Conservation (phyloP, 2,113 vertebrate species). For the Perognathus longimembris region DNA sequence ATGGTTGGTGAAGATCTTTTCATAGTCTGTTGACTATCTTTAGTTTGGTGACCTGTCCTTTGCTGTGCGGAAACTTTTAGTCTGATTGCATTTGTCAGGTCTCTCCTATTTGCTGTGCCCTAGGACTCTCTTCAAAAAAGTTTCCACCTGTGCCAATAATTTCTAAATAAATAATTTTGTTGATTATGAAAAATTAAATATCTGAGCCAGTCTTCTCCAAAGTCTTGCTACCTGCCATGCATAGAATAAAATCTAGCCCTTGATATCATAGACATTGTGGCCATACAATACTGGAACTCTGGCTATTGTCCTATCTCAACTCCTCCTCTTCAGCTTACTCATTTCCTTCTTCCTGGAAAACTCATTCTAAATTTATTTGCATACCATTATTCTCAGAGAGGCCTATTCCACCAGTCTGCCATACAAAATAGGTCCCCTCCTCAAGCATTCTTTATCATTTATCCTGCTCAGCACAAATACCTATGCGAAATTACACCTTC, state of each 20-base stretch:
- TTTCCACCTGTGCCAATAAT: too few species aligned
- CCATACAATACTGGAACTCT: accelerated
- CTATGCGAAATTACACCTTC: not conserved
- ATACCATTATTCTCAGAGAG: not conserved
- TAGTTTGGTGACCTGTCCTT: too few species aligned
- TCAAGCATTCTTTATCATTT: not conserved
- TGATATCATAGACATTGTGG: not conserved
- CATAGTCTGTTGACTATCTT: too few species aligned
- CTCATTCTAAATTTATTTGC: not conserved
- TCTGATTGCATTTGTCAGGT: too few species aligned
- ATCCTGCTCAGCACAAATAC: too few species aligned
- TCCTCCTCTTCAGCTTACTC: not conserved
- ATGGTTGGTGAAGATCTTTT: too few species aligned
- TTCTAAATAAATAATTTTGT: too few species aligned
- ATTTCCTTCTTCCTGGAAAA: not conserved
- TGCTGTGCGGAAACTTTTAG: too few species aligned
- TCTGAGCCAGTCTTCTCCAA: not conserved
- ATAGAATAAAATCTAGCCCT: not conserved
- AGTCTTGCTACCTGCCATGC: not conserved
- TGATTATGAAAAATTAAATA: not conserved
- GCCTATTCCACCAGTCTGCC: not conserved
- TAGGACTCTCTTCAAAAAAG: too few species aligned
- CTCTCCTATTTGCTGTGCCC: too few species aligned
- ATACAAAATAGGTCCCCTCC: not conserved
- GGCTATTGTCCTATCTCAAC: not conserved